phyloP scores from a whole-genome alignment of 2,113 vertebrate species.

The Hydrolagus affinis region DNA sequence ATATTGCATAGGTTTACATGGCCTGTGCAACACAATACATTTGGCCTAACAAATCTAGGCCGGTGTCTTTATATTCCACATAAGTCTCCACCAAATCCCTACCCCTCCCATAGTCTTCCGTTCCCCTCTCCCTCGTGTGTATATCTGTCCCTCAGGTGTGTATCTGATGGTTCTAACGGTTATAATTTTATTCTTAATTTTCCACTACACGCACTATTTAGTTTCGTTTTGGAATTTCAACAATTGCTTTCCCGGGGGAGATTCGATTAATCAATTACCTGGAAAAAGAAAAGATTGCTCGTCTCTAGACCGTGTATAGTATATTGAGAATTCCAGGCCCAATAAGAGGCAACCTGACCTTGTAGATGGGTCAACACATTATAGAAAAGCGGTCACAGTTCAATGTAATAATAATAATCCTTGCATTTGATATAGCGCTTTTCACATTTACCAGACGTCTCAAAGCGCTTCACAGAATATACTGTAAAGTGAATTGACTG shows the following conservation, averaged over 20 bases:
- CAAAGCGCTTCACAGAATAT: too few relatives aligned
- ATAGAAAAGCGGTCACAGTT: constrained; percentile 28
- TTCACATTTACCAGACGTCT: too few relatives aligned
- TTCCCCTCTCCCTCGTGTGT: background rate
- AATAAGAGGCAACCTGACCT: constrained; percentile 16
- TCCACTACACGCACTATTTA: constrained; percentile 2
- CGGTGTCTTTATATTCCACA: background rate
- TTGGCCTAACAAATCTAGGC: background rate
- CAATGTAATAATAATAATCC: too few relatives aligned
- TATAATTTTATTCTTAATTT: constrained; percentile 23
- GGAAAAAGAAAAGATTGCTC: constrained; percentile 19
- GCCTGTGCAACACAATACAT: background rate
- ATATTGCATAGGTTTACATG: background rate
- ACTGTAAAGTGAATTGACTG: too few relatives aligned
- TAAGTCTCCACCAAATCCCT: too few relatives aligned
- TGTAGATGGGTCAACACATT: constrained; percentile 18
- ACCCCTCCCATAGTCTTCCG: background rate
- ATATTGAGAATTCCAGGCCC: constrained; percentile 26
- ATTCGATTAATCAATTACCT: constrained; percentile 24
- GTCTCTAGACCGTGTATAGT: constrained; percentile 1
- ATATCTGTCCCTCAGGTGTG: background rate
- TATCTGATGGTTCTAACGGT: too few relatives aligned
- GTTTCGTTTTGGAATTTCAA: constrained; percentile 23
- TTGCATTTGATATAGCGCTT: too few relatives aligned
- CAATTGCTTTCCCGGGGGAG: constrained; percentile 21